phyloP scores from a whole-genome alignment of 2,888 invertebrate species.

The Eristalis intricaria region DNA sequence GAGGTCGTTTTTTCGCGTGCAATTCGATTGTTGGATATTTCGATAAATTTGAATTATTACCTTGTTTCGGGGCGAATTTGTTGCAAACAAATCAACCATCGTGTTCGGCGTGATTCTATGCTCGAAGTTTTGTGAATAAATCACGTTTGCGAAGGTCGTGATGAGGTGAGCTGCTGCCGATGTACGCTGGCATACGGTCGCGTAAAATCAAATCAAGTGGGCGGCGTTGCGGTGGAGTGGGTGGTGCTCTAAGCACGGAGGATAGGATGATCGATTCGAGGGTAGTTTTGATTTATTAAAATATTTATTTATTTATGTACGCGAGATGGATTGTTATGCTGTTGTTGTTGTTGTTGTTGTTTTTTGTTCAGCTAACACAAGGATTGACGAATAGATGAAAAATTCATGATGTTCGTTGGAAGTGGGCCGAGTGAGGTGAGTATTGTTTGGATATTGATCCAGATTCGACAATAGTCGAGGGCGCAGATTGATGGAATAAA shows the following conservation, averaged over 20 bases:
- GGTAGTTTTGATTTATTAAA: conserved; percentile 51
- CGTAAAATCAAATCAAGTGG: conserved; percentile 14
- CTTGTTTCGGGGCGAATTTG: conserved; percentile 59
- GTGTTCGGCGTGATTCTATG: conserved; percentile 32
- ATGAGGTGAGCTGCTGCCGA: not conserved
- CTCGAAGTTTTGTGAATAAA: conserved; percentile 54
- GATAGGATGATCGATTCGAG: conserved; percentile 41
- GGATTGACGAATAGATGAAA: conserved; percentile 6
- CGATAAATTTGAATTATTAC: conserved; percentile 64
- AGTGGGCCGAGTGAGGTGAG: not conserved
- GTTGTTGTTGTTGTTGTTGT: not conserved
- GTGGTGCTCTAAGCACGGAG: conserved; percentile 10
- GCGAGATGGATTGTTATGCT: not conserved
- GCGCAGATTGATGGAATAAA: not conserved
- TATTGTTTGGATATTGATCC: not conserved
- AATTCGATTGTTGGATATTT: conserved; percentile 34
- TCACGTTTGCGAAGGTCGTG: conserved; percentile 1
- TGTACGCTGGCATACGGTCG: not conserved
- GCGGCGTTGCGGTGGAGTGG: no score
- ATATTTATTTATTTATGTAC: conserved; percentile 47
- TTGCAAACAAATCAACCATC: conserved; percentile 55
- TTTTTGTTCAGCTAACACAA: not conserved
- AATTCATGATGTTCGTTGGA: conserved; percentile 27
- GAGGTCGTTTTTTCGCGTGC: not conserved
- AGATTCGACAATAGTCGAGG: not conserved